A percentile compares a stretch with the other conserved stretches of the same genome.
Evolutionary conservation across 2,888 invertebrate species (phyloP).

Genomic region (Agrotis exclamationis): DNA sequence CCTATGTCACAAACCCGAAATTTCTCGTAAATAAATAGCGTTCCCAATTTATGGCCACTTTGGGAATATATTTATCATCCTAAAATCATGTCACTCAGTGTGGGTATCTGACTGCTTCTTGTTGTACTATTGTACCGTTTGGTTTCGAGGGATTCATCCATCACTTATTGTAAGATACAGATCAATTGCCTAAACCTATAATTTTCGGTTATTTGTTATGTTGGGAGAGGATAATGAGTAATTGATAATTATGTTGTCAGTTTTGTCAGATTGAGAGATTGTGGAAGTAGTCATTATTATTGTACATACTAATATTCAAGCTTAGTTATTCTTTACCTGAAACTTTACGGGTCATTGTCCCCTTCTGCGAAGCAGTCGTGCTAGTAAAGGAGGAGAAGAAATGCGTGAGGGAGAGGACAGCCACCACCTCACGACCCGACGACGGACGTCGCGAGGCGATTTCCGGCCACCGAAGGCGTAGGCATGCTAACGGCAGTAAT

Average conservation of each 20-base stretch:
- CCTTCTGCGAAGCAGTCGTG: no score
- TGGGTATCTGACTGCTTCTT: constrained; percentile 18
- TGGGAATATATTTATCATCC: constrained; percentile 53
- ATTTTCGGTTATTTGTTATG: constrained; percentile 22
- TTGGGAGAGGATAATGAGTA: background rate
- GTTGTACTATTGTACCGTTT: constrained; percentile 21
- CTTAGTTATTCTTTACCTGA: no score
- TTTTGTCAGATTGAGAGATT: no score
- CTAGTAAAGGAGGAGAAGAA: no score
- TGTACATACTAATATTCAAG: no score
- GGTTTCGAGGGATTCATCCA: constrained; percentile 49
- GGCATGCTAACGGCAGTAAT: no score
- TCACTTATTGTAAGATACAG: constrained; percentile 54
- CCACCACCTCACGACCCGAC: no score
- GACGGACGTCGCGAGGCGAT: no score
- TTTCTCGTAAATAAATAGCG: constrained; percentile 37
- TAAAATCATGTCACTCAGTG: constrained; percentile 56
- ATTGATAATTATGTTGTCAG: background rate
- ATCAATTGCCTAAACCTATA: constrained; percentile 44
- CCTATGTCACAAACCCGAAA: constrained; percentile 12
- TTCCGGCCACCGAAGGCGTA: no score
- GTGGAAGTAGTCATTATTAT: no score
- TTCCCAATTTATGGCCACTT: constrained; percentile 28
- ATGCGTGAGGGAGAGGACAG: no score
- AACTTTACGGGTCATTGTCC: no score